Evolutionary conservation across 2,113 vertebrate genomes (phyloP), one percentile per base, ranked within the genome.

Genomic region (Embiotoca jacksoni): DNA sequence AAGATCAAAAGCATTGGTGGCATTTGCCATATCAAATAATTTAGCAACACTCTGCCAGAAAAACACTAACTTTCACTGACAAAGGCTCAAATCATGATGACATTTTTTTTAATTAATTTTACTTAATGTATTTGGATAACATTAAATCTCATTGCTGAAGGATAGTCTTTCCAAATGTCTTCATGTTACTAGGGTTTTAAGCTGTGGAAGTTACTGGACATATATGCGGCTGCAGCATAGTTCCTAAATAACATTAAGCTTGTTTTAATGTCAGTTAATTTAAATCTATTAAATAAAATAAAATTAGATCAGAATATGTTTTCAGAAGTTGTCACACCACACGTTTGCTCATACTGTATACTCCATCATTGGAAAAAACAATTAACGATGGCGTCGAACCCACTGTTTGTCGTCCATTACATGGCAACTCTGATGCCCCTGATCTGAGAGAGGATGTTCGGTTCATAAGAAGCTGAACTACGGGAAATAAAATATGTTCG

Each of bases 401-500:
- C 10, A 54, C 13, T 47, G 49, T 52, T 57, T 52, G 60, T 54
- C 49, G 5, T 2, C 44, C 7, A 47, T 74, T 64, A 62, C 5
- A 63, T 14, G n/a, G 23, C 53, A 70, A 32, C 6, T 7, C 15
- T 2, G 49, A 52, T 7, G 49, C 16, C 49, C 44, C 53, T 57
- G 15, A 15, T 72, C 8, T 32, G 9, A 55, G 31, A 35, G 39
- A 32, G 35, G 11, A 53, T 9, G 10, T 23, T 71, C 16, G 31
- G 5, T 33, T 63, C 35, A 63, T 54, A 16, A 76, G n/a, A 57
- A n/a, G 30, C 44, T 53, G 53, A 70, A 10, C 55, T 33, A 6
- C 31, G 35, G 44, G 23, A 30, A 23, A 63, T 33, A 72, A 62
- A 30, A 67, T 50, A 54, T 70, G 50, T 41, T 35, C 1, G 37